Conservation (phyloP, 1,140 invertebrate species). For the Eulimnadia texana region DNA sequence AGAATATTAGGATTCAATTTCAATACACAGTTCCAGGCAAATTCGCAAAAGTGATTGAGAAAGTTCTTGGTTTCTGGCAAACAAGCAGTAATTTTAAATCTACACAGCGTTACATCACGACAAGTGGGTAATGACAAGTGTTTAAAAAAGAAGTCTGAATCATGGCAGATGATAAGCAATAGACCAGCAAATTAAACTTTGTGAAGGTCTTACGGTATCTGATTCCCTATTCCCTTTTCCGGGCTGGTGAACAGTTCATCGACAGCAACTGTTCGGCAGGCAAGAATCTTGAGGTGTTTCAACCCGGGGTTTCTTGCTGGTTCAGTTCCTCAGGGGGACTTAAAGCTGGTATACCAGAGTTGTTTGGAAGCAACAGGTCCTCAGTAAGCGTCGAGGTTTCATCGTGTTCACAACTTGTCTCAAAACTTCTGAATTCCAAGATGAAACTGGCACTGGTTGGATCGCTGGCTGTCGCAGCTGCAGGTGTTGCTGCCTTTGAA, state of each 20-base stretch:
- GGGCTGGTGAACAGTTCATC: not conserved
- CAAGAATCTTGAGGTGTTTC: not conserved
- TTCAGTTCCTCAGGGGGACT: not conserved
- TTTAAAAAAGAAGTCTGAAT: too few relatives aligned
- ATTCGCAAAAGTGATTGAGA: too few relatives aligned
- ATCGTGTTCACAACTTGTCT: not conserved
- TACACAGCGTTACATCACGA: too few relatives aligned
- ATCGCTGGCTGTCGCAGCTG: slow-evolving; percentile 3
- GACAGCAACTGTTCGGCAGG: not conserved
- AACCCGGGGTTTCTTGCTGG: not conserved
- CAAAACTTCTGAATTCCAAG: not conserved
- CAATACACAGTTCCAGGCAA: too few relatives aligned
- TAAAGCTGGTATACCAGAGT: not conserved
- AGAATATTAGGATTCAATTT: too few relatives aligned
- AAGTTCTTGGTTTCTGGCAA: too few relatives aligned
- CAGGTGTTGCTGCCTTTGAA: not conserved
- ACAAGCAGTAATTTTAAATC: too few relatives aligned
- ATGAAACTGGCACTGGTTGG: slow-evolving; percentile 7
- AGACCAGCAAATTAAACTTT: too few relatives aligned
- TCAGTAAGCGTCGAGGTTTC: not conserved
- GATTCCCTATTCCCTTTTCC: not conserved
- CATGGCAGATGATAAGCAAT: too few relatives aligned
- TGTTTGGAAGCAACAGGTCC: not conserved
- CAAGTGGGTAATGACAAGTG: too few relatives aligned
- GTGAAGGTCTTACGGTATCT: not conserved